These are phyloP conservation scores for Donacobius atricapilla DNA, from an alignment of 2,113 vertebrate species.

Conservation along the genomic window DNA sequence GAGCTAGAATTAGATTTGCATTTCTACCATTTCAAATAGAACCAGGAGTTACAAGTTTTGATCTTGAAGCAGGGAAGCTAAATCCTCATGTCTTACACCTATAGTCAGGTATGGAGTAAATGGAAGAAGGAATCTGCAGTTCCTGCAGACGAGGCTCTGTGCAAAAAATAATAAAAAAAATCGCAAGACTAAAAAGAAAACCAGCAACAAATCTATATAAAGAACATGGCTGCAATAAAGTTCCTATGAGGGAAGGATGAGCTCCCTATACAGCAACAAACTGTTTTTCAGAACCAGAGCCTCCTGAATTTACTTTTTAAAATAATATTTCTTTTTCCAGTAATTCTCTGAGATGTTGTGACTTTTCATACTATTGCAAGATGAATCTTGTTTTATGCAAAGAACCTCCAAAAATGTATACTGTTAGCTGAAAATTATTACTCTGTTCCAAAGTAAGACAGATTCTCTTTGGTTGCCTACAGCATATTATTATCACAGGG, in stretches of 20 bases:
- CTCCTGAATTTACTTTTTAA: background rate
- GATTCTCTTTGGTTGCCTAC: background rate
- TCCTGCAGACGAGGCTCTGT: background rate
- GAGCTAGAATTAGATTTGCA: background rate
- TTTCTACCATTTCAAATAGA: background rate
- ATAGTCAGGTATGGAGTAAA: background rate
- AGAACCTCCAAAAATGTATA: background rate
- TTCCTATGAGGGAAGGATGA: background rate
- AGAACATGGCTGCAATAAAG: background rate
- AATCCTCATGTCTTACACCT: background rate
- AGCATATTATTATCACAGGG: background rate
- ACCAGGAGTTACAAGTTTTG: background rate
- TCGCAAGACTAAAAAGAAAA: background rate
- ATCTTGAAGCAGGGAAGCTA: background rate
- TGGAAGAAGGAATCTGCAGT: background rate
- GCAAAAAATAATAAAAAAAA: background rate
- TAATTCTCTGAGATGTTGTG: background rate
- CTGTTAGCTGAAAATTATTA: background rate
- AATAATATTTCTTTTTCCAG: background rate
- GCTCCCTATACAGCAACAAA: background rate
- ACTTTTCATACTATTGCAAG: background rate
- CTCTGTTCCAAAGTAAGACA: background rate
- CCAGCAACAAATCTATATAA: background rate
- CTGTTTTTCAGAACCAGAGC: background rate
- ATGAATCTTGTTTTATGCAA: background rate